Evolutionary conservation across 2,797 vertebrate species (phyloP).

Genomic region (Bradypodion ventrale): DNA sequence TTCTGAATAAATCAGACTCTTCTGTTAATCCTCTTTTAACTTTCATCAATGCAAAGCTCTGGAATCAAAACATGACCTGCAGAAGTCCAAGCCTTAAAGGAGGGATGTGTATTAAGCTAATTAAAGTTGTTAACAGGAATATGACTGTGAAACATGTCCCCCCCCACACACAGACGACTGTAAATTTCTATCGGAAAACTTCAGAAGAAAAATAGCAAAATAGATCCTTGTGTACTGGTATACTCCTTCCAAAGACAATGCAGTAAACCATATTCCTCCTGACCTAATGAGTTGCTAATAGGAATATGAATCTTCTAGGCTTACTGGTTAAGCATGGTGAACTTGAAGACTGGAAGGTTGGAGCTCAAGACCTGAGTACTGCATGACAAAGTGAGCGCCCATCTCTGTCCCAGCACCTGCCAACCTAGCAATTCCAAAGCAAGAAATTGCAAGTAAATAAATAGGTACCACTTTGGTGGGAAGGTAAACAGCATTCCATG

Average conservation of each 20-base stretch:
- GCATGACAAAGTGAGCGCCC: too few relatives aligned
- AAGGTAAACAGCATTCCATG: too few relatives aligned
- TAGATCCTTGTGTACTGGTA: background rate
- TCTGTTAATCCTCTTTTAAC: slow-evolving; percentile 54
- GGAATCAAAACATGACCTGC: slow-evolving; percentile 35
- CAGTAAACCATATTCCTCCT: background rate
- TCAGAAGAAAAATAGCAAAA: background rate
- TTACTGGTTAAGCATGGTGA: too few relatives aligned
- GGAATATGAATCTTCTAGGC: too few relatives aligned
- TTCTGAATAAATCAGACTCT: slow-evolving; percentile 52
- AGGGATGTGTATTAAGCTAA: background rate
- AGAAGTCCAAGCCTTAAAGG: slow-evolving; percentile 39
- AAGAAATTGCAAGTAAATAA: too few relatives aligned
- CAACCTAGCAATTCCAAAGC: too few relatives aligned
- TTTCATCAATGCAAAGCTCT: slow-evolving; percentile 54
- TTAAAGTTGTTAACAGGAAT: slow-evolving; percentile 9
- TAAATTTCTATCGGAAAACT: background rate
- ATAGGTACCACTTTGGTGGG: too few relatives aligned
- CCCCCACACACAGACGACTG: background rate
- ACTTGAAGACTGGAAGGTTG: too few relatives aligned
- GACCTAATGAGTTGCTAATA: background rate
- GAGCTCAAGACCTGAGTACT: too few relatives aligned
- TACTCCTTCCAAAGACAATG: background rate
- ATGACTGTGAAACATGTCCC: background rate
- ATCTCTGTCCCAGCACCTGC: too few relatives aligned